Evolutionary conservation across 1,140 invertebrate genomes (phyloP).

Genomic region (Pseudomyrmex pallidus): DNA sequence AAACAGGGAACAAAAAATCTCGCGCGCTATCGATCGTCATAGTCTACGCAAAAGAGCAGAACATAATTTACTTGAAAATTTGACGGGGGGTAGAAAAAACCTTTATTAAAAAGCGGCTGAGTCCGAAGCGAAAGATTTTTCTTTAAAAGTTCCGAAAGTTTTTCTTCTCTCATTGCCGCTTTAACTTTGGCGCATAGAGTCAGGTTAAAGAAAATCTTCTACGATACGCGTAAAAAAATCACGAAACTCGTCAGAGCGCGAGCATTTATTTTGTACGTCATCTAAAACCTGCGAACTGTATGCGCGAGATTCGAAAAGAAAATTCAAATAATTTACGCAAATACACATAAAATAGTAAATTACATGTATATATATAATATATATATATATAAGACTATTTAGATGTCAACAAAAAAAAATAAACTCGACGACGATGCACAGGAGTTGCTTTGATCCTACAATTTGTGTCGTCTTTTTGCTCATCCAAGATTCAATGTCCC

Average conservation of each 20-base stretch:
- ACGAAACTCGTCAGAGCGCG: slow-evolving; percentile 2
- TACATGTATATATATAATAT: too few species aligned
- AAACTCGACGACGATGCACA: slow-evolving; percentile 15
- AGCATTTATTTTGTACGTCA: not conserved
- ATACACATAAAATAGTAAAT: slow-evolving; percentile 4
- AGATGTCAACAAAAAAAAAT: not conserved
- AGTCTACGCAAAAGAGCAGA: not conserved
- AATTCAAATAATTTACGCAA: too few species aligned
- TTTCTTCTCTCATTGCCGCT: slow-evolving; percentile 7
- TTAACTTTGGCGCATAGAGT: not conserved
- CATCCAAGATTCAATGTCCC: slow-evolving; percentile 70
- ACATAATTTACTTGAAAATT: slow-evolving; percentile 49
- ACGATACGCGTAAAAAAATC: slow-evolving; percentile 35
- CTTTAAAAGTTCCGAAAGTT: slow-evolving; percentile 38
- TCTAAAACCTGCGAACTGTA: too few species aligned
- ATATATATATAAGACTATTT: not conserved
- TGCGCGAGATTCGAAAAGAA: too few species aligned
- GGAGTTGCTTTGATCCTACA: slow-evolving; percentile 68
- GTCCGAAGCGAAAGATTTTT: slow-evolving; percentile 18
- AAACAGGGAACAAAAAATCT: not conserved
- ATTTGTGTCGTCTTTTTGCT: slow-evolving; percentile 66
- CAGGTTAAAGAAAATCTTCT: slow-evolving; percentile 35
- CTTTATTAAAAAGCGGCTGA: slow-evolving; percentile 27
- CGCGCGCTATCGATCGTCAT: slow-evolving; percentile 27
- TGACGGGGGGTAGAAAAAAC: slow-evolving; percentile 3